Conservation (phyloP, 2,888 invertebrate species). For the Drosophila anomelani region DNA sequence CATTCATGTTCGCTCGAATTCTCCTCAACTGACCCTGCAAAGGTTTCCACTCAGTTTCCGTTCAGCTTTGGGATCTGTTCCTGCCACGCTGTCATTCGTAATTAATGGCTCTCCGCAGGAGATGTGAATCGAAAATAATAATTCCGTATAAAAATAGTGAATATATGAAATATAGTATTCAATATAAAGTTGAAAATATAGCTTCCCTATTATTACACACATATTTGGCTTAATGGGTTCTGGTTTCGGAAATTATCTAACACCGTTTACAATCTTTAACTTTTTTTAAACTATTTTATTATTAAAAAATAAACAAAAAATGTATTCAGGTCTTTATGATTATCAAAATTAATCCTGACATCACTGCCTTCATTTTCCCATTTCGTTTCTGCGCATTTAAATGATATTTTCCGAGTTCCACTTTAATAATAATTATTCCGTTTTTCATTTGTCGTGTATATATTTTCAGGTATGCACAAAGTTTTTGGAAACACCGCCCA, state of each 20-base stretch:
- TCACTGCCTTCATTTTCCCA: background rate
- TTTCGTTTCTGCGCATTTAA: slow-evolving; percentile 18
- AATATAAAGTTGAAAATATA: background rate
- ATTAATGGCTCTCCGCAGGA: slow-evolving; percentile 42
- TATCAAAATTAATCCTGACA: background rate
- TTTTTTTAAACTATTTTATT: background rate
- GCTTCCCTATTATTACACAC: too few species aligned
- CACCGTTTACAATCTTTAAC: background rate
- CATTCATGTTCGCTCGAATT: slow-evolving; percentile 49
- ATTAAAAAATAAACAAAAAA: too few species aligned
- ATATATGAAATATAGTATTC: background rate
- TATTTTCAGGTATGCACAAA: slow-evolving; percentile 46
- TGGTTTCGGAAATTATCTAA: background rate
- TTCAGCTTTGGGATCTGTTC: slow-evolving; percentile 31
- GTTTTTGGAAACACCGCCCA: slow-evolving; percentile 25
- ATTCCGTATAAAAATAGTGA: background rate
- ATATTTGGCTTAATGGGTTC: background rate
- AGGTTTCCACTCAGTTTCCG: slow-evolving; percentile 27
- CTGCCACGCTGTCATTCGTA: slow-evolving; percentile 53
- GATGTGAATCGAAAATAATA: background rate
- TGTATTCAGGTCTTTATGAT: too few species aligned
- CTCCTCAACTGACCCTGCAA: slow-evolving; percentile 9
- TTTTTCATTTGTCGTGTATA: slow-evolving; percentile 29
- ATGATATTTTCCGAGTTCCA: slow-evolving; percentile 4
- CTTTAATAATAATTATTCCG: slow-evolving; percentile 47